These are phyloP conservation scores for Gymnorhina tibicen DNA, from an alignment of 2,113 vertebrate genomes.

Conservation along the genomic window DNA sequence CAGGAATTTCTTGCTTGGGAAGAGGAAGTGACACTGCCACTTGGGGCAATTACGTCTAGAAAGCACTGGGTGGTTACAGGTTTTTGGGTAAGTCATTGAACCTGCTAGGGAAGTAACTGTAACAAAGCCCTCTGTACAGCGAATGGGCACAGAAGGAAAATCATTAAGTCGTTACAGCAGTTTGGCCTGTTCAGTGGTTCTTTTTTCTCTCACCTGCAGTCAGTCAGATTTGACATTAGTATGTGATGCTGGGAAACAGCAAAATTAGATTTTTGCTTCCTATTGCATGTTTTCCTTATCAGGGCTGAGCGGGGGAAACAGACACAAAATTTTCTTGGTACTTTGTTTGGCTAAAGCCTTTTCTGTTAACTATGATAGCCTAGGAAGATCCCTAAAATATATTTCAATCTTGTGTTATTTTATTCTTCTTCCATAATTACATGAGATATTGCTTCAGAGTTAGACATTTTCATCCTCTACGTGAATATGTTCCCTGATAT, in stretches of 20 bases:
- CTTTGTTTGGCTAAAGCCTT: neutral
- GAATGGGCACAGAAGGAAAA: neutral
- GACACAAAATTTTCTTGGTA: neutral
- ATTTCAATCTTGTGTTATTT: neutral
- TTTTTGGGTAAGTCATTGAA: neutral
- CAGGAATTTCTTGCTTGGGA: neutral
- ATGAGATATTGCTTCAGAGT: neutral
- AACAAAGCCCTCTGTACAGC: neutral
- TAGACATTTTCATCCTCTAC: fast-evolving
- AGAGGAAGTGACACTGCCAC: neutral
- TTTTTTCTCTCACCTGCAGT: neutral
- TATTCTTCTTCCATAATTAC: neutral
- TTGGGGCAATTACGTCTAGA: neutral
- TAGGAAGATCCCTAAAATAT: neutral
- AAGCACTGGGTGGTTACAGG: neutral
- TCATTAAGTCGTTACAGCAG: neutral
- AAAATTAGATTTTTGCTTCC: neutral
- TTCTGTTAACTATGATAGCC: neutral
- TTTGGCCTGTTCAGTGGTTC: neutral
- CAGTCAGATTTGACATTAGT: neutral
- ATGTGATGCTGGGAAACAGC: neutral
- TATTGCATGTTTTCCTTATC: neutral
- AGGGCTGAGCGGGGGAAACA: neutral
- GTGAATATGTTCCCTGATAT: fast-evolving
- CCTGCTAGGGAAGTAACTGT: neutral